Evolutionary conservation across 2,113 vertebrate genomes (phyloP).

Genomic region (Dasyornis broadbenti): DNA sequence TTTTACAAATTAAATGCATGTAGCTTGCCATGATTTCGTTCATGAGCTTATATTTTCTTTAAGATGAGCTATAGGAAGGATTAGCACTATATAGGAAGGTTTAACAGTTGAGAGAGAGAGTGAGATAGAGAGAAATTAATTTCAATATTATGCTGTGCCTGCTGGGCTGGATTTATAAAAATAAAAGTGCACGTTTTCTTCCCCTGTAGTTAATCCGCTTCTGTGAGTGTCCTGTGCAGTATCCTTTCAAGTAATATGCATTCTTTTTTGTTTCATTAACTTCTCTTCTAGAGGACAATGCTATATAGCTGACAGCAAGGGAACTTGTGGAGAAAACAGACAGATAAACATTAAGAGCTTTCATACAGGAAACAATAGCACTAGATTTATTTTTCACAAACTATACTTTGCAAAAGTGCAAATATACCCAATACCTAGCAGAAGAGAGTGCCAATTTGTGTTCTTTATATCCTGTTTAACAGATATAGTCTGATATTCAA

Average conservation of each 20-base stretch:
- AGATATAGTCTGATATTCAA: not conserved
- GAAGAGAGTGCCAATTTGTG: not conserved
- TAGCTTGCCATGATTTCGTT: not conserved
- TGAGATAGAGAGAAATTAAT: not conserved
- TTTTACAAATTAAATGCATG: not conserved
- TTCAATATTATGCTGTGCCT: not conserved
- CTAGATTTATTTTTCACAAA: constrained; percentile 22
- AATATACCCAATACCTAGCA: not conserved
- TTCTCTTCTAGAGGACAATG: not conserved
- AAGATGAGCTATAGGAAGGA: not conserved
- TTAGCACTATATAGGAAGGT: not conserved
- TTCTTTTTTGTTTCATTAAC: constrained; percentile 18
- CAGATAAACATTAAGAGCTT: not conserved
- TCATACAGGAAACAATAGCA: not conserved
- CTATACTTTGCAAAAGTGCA: not conserved
- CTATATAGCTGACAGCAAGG: not conserved
- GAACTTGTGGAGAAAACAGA: not conserved
- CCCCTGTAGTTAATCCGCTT: not conserved
- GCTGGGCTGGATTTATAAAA: not conserved
- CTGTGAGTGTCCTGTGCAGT: not conserved
- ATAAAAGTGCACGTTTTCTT: not conserved
- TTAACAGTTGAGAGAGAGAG: not conserved
- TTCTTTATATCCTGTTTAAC: not conserved
- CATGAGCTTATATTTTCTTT: not conserved
- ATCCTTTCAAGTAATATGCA: not conserved